Evolutionary conservation across 1,140 invertebrate genomes (phyloP), one percentile per base, ranked within the genome.

Genomic region (Drosophila teissieri): DNA sequence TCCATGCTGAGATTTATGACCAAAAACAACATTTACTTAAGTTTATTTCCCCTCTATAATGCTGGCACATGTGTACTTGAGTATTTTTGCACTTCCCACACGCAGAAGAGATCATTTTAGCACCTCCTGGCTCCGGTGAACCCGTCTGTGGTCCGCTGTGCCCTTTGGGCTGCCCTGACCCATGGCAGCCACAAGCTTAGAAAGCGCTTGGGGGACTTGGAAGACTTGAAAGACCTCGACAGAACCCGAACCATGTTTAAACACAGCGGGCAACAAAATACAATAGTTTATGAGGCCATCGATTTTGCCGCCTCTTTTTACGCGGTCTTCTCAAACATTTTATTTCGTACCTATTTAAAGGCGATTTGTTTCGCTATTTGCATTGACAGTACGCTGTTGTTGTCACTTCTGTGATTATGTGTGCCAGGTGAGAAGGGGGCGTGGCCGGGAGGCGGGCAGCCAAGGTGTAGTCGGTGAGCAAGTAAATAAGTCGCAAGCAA

Each of bases 211-310:
- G 36, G 10, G 34, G 64, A 31, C 27, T 31, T 31, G 31, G 31
- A 10, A 8, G 31, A 31, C 54, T 72, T n/a, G 64, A 36, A 10
- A 37, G 68, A 70, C 68, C 68, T 70, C 68, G 68, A 49, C 46
- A 31, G 64, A 63, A 64, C 64, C 64, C 36, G 64, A 68, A 40
- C 48, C n/a, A 27, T 14, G 77, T 62, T 51, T 49, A 74, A 45
- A 61, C 60, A 36, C 60, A 36, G 37, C 51, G 31, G 10, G 45
- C 51, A 54, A 22, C 63, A 52, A 57, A 49, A 56, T 49, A 73
- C 68, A 73, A 63, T 63, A 49, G 39, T 76, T 79, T 88, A 89
- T 89, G 83, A 89, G 83, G 83, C 83, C 83, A 88, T 88, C 83
- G 83, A 88, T 88, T 88, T 83, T 88, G 76, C 45, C 27, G 61